Evolutionary conservation across 2,888 invertebrate species (phyloP).

Genomic region (Subacronicta megacephala): DNA sequence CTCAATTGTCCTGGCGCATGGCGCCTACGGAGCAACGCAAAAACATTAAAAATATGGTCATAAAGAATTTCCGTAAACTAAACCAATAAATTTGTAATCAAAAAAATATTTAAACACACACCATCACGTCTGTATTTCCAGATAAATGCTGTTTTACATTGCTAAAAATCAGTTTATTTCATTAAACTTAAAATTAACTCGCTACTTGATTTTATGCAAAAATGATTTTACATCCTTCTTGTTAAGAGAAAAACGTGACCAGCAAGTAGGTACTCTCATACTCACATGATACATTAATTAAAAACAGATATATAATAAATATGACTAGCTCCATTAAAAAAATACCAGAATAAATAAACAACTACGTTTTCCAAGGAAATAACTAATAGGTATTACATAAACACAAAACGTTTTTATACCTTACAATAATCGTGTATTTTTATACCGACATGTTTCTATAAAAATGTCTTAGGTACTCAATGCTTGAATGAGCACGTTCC

Average conservation of each 20-base stretch:
- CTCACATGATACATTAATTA: background rate
- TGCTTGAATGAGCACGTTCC: constrained; percentile 44
- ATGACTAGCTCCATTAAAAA: background rate
- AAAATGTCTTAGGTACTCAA: constrained; percentile 41
- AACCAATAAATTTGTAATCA: too few species aligned
- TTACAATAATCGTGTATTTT: constrained; percentile 13
- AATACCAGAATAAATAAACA: background rate
- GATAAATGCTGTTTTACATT: too few species aligned
- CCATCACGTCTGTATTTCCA: too few species aligned
- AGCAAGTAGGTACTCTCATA: background rate
- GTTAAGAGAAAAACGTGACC: constrained; percentile 18
- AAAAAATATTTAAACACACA: too few species aligned
- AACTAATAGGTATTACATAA: constrained; percentile 12
- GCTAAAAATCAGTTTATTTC: background rate
- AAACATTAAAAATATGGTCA: too few species aligned
- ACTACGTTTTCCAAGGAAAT: constrained; percentile 14
- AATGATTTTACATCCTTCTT: background rate
- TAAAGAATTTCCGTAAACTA: too few species aligned
- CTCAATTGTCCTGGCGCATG: background rate
- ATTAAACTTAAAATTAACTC: too few species aligned
- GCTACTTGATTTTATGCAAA: background rate
- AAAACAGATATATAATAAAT: background rate
- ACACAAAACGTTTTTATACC: constrained; percentile 13
- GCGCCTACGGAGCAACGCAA: background rate
- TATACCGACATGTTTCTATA: constrained; percentile 13